These are phyloP conservation scores for Platyrinchus mystaceus DNA, from an alignment of 2,797 vertebrate genomes.

Conservation along the genomic window DNA sequence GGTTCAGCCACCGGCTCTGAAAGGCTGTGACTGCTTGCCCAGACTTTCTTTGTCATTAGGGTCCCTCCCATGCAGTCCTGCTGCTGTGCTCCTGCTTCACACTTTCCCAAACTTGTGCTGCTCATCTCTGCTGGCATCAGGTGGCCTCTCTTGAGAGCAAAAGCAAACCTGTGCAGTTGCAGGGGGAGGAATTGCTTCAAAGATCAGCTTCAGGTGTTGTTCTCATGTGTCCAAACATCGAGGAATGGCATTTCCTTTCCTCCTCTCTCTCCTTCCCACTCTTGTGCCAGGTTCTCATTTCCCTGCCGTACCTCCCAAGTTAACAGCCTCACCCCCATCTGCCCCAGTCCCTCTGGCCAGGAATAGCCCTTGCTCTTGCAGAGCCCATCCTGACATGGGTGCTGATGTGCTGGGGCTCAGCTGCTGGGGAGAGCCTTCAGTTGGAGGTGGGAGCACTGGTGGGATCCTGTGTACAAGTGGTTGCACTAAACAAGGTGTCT, in stretches of 20 bases:
- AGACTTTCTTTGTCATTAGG: background rate
- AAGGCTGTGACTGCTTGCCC: background rate
- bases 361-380: background rate
- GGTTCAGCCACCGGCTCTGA: background rate
- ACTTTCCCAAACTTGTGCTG: background rate
- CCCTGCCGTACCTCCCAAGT: fast-evolving
- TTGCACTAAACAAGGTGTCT: background rate
- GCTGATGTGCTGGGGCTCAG: background rate
- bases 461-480: background rate
- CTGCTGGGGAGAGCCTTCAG: background rate
- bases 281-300: too few species aligned
- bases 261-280: background rate
- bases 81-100: background rate
- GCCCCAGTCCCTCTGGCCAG: background rate
- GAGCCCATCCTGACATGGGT: fast-evolving
- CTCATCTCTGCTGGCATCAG: background rate
- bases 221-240: background rate
- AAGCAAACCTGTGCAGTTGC: background rate
- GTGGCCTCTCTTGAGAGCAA: background rate
- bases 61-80: background rate
- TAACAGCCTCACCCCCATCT: fast-evolving
- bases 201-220: background rate
- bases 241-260: background rate
- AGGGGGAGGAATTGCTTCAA: background rate
- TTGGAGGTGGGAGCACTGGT: background rate